Base-by-base conservation (phyloP, 1,140 invertebrate species). In the Drosophila repleta region DNA sequence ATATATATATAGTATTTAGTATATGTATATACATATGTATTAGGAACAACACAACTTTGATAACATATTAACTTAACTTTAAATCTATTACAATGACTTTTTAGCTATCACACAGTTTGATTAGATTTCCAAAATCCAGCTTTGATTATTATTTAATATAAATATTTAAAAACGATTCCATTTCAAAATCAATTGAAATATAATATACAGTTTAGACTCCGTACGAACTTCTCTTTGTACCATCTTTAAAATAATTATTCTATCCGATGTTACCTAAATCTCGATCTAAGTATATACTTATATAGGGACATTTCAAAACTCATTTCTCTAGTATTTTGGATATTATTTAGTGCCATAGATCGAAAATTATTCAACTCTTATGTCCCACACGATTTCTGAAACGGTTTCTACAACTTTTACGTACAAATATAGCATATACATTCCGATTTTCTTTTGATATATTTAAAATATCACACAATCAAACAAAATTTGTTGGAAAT, bases 21-120 rank as follows among this genome's bases (percentile, higher is more conserved):
- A 29, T 32, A 24, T 46, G 17, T 55, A 49, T 35, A 15, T 66
- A 52, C 57, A 32, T 53, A 18, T 35, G 17, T 46, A 21, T 17
- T 29, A 24, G 56, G 35, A 13, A 60, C 69, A 72, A 55, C 21
- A 49, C 48, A 72, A 67, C 55, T 66, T 67, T 66, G 69, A 72
- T 66, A 53, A 57, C 8, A 57, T 11, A 43, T 43, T 35, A 35
- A 35, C 39, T 52, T 52, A 56, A n/a, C 17, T 67, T 43, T 51
- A 56, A 56, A 53, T 29, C 29, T 52, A 17, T 58, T 71, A 39
- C 46, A 71, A 46, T 58, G 10, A 15, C 35, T 48, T 48, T 55
- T 26, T 17, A 61, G 51, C 43, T 66, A 72, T 48, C 69, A 72
- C 69, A 72, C 26, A 13, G 15, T 29, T 8, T 17, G 15, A 43